These are phyloP conservation scores for Proisotoma minuta DNA, from an alignment of 2,888 invertebrate genomes.

Conservation along the genomic window DNA sequence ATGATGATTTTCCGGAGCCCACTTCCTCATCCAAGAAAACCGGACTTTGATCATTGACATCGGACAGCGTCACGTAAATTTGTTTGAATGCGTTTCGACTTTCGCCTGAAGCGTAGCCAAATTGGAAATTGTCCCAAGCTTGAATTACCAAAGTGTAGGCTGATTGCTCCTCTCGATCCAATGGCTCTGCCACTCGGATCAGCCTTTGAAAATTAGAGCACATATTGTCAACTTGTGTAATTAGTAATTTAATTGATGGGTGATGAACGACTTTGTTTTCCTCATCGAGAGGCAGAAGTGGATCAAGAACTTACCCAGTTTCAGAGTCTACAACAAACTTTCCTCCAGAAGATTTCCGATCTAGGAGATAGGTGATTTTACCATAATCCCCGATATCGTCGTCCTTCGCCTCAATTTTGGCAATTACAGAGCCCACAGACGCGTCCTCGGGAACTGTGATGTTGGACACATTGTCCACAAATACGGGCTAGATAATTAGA, in stretches of 20 bases:
- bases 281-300: too few species aligned
- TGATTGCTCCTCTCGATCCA: slow-evolving; percentile 74
- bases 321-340: slow-evolving; percentile 69
- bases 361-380: slow-evolving; percentile 78
- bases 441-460: slow-evolving; percentile 68
- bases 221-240: too few species aligned
- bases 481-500: slow-evolving; percentile 24
- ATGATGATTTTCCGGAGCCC: slow-evolving; percentile 44
- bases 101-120: slow-evolving; percentile 78
- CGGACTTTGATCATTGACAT: slow-evolving; percentile 82
- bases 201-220: slow-evolving; percentile 50
- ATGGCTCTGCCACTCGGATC: slow-evolving; percentile 62
- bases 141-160: slow-evolving; percentile 82
- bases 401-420: slow-evolving; percentile 78
- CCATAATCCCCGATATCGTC: slow-evolving; percentile 82
- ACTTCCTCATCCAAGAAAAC: slow-evolving; percentile 53
- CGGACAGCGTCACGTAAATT: slow-evolving; percentile 72
- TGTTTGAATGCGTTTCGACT: slow-evolving; percentile 88
- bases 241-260: too few species aligned
- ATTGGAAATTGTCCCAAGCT: slow-evolving; percentile 80
- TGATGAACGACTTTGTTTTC: too few species aligned
- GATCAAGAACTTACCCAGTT: too few species aligned
- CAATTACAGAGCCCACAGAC: slow-evolving; percentile 71
- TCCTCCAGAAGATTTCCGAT: slow-evolving; percentile 71
- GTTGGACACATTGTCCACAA: slow-evolving; percentile 38